Conservation (phyloP, 2,113 vertebrate species). For the Campylomormyrus numenius region DNA sequence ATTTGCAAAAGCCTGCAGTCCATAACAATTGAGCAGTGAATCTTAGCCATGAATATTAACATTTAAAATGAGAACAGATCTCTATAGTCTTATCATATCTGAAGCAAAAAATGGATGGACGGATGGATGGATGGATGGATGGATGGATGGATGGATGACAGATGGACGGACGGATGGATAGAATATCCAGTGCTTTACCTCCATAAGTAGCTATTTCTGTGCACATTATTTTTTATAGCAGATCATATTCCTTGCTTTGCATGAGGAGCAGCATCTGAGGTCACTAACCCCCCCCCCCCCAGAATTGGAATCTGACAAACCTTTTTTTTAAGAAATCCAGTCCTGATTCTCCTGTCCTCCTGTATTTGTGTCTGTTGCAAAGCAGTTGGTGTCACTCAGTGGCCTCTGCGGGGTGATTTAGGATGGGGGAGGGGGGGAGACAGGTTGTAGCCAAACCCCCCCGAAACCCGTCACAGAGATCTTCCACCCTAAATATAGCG, state of each 20-base stretch:
- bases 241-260: not conserved
- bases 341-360: not conserved
- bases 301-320: not conserved
- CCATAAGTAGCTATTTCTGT: not conserved
- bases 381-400: not conserved
- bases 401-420: not conserved
- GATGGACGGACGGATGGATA: not conserved
- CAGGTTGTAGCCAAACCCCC: slow-evolving; percentile 2
- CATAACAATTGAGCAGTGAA: not conserved
- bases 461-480: slow-evolving; percentile 7
- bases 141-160: too few relatives aligned
- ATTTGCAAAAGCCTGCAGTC: not conserved
- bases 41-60: not conserved
- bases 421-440: not conserved
- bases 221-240: not conserved
- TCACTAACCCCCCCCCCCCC: too few relatives aligned
- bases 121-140: too few relatives aligned
- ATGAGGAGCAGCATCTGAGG: not conserved
- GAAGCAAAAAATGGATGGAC: not conserved
- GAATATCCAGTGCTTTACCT: not conserved
- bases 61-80: not conserved
- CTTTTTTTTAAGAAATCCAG: not conserved
- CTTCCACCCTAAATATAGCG: slow-evolving; percentile 28
- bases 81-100: not conserved
- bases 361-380: not conserved